phyloP scores from a whole-genome alignment of 2,797 vertebrate species.

The Hozukius guyotensis region DNA sequence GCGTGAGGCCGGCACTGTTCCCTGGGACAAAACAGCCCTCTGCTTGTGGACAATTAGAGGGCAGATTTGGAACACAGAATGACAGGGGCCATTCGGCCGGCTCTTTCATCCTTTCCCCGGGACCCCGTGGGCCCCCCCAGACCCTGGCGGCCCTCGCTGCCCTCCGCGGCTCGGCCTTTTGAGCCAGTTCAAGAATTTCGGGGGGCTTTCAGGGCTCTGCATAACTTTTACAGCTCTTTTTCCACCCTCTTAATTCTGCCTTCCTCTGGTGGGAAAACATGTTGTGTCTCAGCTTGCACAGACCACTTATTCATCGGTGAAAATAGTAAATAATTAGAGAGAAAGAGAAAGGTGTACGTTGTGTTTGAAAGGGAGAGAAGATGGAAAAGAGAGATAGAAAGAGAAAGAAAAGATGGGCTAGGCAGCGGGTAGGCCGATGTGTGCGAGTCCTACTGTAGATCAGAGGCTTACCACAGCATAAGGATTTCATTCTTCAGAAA shows the following conservation, averaged over 20 bases:
- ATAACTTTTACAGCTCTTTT: slow-evolving; percentile 71
- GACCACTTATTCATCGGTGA: slow-evolving; percentile 48
- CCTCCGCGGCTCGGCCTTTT: slow-evolving; percentile 72
- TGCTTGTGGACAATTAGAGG: slow-evolving; percentile 85
- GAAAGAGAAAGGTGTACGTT: slow-evolving; percentile 24
- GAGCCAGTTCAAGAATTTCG: slow-evolving; percentile 81
- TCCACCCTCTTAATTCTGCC: slow-evolving; percentile 52
- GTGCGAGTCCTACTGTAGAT: slow-evolving; percentile 13
- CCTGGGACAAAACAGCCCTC: slow-evolving; percentile 80
- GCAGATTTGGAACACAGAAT: slow-evolving; percentile 82
- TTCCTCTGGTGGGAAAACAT: slow-evolving; percentile 68
- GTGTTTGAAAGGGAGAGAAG: slow-evolving; percentile 13
- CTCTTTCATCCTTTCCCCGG: slow-evolving; percentile 78
- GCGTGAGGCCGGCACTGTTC: slow-evolving; percentile 78
- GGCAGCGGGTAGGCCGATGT: slow-evolving; percentile 1
- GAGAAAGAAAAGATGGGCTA: slow-evolving; percentile 8
- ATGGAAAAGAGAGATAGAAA: not conserved
- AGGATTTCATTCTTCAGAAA: slow-evolving; percentile 12
- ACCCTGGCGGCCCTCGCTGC: slow-evolving; percentile 63
- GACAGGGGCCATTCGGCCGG: slow-evolving; percentile 77
- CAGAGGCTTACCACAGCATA: slow-evolving; percentile 11
- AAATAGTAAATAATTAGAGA: slow-evolving; percentile 55
- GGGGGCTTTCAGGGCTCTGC: slow-evolving; percentile 68
- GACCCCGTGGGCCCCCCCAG: slow-evolving; percentile 63
- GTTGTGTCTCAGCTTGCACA: slow-evolving; percentile 49